Base-by-base conservation (phyloP, 2,888 invertebrate genomes). In the Lithophane socia region DNA sequence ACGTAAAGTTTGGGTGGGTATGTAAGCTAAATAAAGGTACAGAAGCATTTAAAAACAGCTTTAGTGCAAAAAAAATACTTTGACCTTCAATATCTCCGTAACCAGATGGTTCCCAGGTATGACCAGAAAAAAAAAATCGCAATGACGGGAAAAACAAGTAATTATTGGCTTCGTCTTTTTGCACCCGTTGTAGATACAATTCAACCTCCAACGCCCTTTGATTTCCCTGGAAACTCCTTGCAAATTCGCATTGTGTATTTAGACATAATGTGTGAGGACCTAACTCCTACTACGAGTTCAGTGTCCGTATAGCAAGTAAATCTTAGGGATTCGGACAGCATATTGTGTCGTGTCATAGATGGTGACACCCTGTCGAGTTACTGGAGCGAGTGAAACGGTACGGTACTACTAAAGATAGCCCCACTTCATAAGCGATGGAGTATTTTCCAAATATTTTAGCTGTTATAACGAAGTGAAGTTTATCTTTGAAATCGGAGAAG, bases 281-380 rank as follows among this genome's bases (percentile, higher is more conserved):
- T 16, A 12, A 13, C 21, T 37, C 9, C 5, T 13, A 8, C 7
- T 29, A 44, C 18, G 9, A 75, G 64, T 49, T 3, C 21, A 13
- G 5, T 54, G 4, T 42, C 56, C 3, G 13, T 63, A 37, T 3
- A 63, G 3, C 37, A 4, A n/a, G 8, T 42, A 18, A 16, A 56
- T 77, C 54, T 63, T 42, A 68, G 44, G 29, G 44, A 64, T 24
- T 77, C 56, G 29, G 77, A 56, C 58, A 65, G 52, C 42, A 58
- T 21, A 52, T 18, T 52, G 56, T 65, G 64, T 60, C 77, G 60
- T 78, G 64, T 78, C 70, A 58, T n/a, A 44, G 37, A 54, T 12
- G 58, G 64, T 58, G 64, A 47, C 78, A 70, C 58, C 29, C 64
- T 58, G 64, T 44, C 68, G 58, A 78, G 70, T 52, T 12, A 77